Base-by-base conservation (phyloP, 1,140 invertebrate genomes). In the Pteromalus puparum region DNA sequence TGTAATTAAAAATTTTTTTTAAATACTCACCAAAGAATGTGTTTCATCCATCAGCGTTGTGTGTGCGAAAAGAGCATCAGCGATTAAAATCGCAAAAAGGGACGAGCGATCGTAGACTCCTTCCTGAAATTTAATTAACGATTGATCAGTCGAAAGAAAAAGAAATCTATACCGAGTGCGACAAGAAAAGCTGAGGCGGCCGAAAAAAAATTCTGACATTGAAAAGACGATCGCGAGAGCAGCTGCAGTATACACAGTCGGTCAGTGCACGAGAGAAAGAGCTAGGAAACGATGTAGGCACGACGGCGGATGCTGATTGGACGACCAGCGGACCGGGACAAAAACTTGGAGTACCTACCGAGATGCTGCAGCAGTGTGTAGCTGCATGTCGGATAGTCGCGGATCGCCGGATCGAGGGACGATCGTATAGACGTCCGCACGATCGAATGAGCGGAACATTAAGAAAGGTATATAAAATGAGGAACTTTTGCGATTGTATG, bases 121-220 rank as follows among this genome's bases (percentile, higher is more conserved):
- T 48, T 75, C 42, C 42, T 76, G 74, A 76, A 76, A 76, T 78
- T 65, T 78, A 78, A 78, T 78, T 78, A 78, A 78, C 76, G 46
- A 78, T 61, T 53, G 76, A 48, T 76, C 76, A 78, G 61, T 78
- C 61, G 84, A 83, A 80, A 79, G 85, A 83, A 81, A 80, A 85
- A 85, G 86, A 80, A 83, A 84, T 42, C 81, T 82, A 28, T 46
- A 48, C 75, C 73, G 85, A 84, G 5, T 15, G 48, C 18, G 1
- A 21, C 53, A 61, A 61, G 53, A 61, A 73, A 30, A 21, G 30
- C 12, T 18, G 13, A 73, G 34, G 5, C 18, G 67, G 42, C 24
- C 12, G 10, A 53, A 65, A 78, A 78, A 65, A 46, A 61, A 34
- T 61, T 26, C 24, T 42, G 78, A 80, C 65, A 68, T 80, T 80